A percentile compares a stretch with the other conserved stretches of the same genome.
phyloP scores from a whole-genome alignment of 2,888 invertebrate genomes.

The Tachina lurida region DNA sequence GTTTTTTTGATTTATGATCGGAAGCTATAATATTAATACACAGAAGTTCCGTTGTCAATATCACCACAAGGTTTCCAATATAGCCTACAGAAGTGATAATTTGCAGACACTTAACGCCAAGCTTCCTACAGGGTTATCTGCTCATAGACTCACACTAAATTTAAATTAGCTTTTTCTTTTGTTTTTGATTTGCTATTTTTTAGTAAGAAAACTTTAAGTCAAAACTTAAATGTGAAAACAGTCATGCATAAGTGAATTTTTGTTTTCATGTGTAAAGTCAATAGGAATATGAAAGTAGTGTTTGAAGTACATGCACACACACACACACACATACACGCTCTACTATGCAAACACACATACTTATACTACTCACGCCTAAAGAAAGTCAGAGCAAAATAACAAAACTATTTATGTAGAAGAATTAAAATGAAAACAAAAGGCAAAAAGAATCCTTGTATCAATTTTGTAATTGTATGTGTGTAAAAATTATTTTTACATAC shows the following conservation, averaged over 20 bases:
- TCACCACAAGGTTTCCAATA: too few relatives aligned
- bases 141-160: conserved; percentile 2
- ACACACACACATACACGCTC: background rate
- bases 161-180: conserved; percentile 52
- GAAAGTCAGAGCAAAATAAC: background rate
- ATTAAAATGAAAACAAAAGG: conserved; percentile 49
- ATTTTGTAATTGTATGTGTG: conserved; percentile 7
- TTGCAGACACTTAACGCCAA: background rate
- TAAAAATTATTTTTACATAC: background rate
- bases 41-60: too few relatives aligned
- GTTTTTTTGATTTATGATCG: too few relatives aligned
- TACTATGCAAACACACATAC: background rate
- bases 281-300: conserved; percentile 23
- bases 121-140: background rate
- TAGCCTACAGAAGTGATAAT: too few relatives aligned
- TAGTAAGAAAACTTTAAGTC: conserved; percentile 52
- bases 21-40: too few relatives aligned
- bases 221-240: conserved; percentile 61
- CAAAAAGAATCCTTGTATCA: conserved; percentile 17
- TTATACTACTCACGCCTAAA: background rate
- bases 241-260: conserved; percentile 66
- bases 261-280: conserved; percentile 67
- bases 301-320: background rate
- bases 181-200: conserved; percentile 18
- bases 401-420: conserved; percentile 19